These are phyloP conservation scores for Drosophila repletoides DNA, from an alignment of 1,140 invertebrate species.

Conservation along the genomic window DNA sequence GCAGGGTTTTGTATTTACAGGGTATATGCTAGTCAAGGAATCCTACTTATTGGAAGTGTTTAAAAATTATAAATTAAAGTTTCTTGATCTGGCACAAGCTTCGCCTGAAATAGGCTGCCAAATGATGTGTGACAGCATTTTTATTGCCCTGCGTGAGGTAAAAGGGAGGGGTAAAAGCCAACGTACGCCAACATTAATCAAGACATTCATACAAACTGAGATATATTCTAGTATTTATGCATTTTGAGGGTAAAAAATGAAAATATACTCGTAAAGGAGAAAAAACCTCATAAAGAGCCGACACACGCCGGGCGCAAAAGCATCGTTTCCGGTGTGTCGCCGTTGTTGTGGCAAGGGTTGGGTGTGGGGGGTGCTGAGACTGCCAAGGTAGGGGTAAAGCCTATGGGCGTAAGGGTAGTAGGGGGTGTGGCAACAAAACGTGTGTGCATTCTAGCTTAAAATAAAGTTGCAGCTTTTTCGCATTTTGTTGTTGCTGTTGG, in stretches of 20 bases:
- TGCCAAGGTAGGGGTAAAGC: background rate
- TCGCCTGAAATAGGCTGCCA: conserved; percentile 31
- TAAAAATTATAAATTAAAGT: conserved; percentile 40
- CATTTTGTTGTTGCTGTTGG: conserved; percentile 42
- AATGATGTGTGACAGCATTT: conserved; percentile 77
- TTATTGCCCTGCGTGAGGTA: conserved; percentile 52
- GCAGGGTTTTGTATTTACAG: too few relatives aligned
- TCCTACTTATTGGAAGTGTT: conserved; percentile 48
- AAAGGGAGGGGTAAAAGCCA: conserved; percentile 64
- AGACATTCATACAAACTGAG: conserved; percentile 55
- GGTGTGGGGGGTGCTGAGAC: background rate
- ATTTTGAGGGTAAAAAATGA: conserved; percentile 68
- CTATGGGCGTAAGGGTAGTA: too few relatives aligned
- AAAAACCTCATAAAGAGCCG: conserved; percentile 52
- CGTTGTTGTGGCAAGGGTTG: background rate
- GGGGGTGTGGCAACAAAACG: conserved; percentile 25
- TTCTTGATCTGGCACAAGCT: conserved; percentile 3
- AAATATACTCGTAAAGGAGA: too few relatives aligned
- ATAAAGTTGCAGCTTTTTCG: conserved; percentile 69
- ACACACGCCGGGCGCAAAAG: conserved; percentile 77
- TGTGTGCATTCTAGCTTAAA: conserved; percentile 78
- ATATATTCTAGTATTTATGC: conserved; percentile 62
- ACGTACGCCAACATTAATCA: conserved; percentile 78
- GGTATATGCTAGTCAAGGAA: too few relatives aligned
- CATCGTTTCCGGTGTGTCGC: conserved; percentile 74